Conservation (phyloP, 2,888 invertebrate species). For the Stenodera caucasica region DNA sequence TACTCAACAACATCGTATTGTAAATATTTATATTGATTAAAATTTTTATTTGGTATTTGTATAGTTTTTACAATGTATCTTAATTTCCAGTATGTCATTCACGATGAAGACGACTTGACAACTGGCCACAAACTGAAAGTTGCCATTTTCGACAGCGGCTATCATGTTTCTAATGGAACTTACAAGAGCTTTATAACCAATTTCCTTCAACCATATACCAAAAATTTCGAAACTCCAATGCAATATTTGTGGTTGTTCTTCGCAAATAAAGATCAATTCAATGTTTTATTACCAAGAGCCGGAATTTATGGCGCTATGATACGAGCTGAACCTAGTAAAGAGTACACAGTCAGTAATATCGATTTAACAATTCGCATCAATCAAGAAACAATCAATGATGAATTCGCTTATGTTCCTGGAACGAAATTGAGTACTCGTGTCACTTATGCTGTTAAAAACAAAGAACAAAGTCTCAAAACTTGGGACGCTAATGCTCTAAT, state of each 20-base stretch:
- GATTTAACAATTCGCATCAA: constrained; percentile 43
- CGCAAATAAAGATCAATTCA: constrained; percentile 18
- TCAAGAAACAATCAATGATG: constrained; percentile 33
- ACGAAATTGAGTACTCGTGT: constrained; percentile 40
- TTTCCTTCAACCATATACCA: constrained; percentile 9
- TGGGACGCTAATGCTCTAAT: constrained; percentile 49
- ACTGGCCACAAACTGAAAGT: constrained; percentile 39
- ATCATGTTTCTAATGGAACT: constrained; percentile 22
- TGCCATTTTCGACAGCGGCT: constrained; percentile 45
- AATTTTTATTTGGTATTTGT: no score
- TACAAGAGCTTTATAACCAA: not conserved
- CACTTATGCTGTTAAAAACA: constrained; percentile 45
- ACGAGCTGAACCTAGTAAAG: constrained; percentile 28
- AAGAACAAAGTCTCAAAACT: constrained; percentile 40
- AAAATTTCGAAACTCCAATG: constrained; percentile 24
- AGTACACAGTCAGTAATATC: constrained; percentile 38
- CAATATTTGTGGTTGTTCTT: constrained; percentile 19
- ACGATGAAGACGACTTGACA: constrained; percentile 39
- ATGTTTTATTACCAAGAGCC: constrained; percentile 25
- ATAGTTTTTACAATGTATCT: no score
- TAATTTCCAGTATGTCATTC: constrained; percentile 30
- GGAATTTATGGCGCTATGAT: constrained; percentile 29
- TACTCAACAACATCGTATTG: no score
- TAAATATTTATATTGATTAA: no score
- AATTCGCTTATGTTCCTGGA: constrained; percentile 31